phyloP scores from a whole-genome alignment of 2,888 invertebrate genomes.

The Drosophila cracens region DNA sequence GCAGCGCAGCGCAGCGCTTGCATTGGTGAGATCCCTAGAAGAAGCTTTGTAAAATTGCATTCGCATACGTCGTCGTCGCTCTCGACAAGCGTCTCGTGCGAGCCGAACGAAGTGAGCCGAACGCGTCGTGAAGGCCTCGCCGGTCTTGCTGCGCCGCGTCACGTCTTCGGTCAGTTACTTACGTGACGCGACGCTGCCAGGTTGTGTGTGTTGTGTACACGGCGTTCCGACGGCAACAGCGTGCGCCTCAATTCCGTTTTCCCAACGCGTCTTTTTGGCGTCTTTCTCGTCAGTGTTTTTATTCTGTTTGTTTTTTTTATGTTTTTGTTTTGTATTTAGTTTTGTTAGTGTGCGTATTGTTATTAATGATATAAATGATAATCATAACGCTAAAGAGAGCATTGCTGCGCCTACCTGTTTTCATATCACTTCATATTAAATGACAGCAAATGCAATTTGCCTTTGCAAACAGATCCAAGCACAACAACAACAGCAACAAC shows the following conservation, averaged over 20 bases:
- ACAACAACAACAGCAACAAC: constrained; percentile 8
- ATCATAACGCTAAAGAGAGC: constrained; percentile 23
- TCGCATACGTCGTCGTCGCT: not conserved
- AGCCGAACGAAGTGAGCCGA: constrained; percentile 35
- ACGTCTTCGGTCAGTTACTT: constrained; percentile 54
- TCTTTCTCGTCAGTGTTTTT: constrained; percentile 36
- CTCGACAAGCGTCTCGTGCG: constrained; percentile 33
- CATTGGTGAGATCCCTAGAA: constrained; percentile 8
- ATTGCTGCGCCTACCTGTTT: constrained; percentile 41
- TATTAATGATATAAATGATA: constrained; percentile 36
- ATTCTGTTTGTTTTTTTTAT: constrained; percentile 17
- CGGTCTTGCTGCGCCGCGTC: constrained; percentile 36
- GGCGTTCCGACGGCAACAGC: constrained; percentile 3
- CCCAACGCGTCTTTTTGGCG: constrained; percentile 33
- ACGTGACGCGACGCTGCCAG: constrained; percentile 61
- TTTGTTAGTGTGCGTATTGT: constrained; percentile 26
- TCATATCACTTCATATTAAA: constrained; percentile 18
- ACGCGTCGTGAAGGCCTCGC: constrained; percentile 24
- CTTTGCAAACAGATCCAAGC: constrained; percentile 10
- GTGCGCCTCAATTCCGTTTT: constrained; percentile 26
- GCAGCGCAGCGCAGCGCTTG: constrained; percentile 8
- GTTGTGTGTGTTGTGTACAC: constrained; percentile 37
- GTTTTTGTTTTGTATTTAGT: constrained; percentile 15
- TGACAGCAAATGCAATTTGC: constrained; percentile 47
- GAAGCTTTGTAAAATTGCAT: constrained; percentile 31